These are phyloP conservation scores for Strigamia transsilvanica DNA, from an alignment of 2,888 invertebrate genomes.

Conservation along the genomic window DNA sequence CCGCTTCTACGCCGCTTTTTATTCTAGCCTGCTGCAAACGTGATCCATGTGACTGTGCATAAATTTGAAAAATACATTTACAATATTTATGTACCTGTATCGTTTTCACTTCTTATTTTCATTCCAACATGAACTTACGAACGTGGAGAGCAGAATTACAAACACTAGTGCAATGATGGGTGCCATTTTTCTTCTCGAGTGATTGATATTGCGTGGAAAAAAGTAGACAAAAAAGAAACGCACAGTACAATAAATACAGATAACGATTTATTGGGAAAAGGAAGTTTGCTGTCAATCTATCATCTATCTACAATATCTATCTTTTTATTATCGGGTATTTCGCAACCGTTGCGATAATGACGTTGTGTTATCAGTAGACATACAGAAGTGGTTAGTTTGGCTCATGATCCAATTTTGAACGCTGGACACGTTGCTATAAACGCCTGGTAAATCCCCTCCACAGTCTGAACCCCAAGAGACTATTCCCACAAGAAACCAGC, in stretches of 20 bases:
- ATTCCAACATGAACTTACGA: background rate
- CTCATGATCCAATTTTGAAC: constrained; percentile 8
- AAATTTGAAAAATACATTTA: background rate
- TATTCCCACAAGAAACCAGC: constrained; percentile 23
- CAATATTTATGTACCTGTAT: too few relatives aligned
- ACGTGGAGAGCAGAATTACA: background rate
- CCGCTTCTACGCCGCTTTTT: background rate
- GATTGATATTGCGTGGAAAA: background rate
- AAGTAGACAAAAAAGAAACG: background rate
- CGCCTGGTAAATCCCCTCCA: constrained; percentile 12
- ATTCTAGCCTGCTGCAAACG: background rate
- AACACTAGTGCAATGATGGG: background rate
- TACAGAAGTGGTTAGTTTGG: background rate
- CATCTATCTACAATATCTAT: too few relatives aligned
- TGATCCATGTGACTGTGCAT: constrained; percentile 32
- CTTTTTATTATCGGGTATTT: background rate
- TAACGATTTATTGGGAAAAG: background rate
- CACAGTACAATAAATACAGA: background rate
- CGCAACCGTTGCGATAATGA: background rate
- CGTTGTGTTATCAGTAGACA: background rate
- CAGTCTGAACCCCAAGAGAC: constrained; percentile 36
- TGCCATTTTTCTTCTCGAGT: background rate
- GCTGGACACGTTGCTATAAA: background rate
- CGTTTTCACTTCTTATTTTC: background rate
- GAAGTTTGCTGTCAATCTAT: background rate